These are phyloP conservation scores for Allacma fusca DNA, from an alignment of 2,888 invertebrate species.

Conservation along the genomic window DNA sequence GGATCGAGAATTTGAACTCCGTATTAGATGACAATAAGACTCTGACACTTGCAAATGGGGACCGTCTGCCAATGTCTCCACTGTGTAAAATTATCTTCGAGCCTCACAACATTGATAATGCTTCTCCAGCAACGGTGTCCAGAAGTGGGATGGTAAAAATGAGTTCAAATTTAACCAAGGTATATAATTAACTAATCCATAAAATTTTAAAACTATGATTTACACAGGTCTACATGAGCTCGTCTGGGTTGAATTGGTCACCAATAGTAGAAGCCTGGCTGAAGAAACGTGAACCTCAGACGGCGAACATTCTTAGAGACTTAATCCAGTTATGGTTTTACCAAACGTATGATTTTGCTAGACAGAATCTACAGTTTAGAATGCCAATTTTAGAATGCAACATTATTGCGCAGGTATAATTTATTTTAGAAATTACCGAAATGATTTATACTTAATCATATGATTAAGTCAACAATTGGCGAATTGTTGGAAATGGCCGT, in stretches of 20 bases:
- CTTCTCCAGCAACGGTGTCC: slow-evolving; percentile 96
- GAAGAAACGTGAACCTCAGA: slow-evolving; percentile 69
- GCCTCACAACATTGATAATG: slow-evolving; percentile 96
- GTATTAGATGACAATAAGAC: slow-evolving; percentile 97
- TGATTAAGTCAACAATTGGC: no score
- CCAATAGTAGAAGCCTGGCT: slow-evolving; percentile 89
- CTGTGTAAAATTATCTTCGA: slow-evolving; percentile 96
- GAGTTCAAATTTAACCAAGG: not conserved
- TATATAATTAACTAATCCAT: not conserved
- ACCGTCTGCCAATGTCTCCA: slow-evolving; percentile 91
- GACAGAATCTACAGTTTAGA: slow-evolving; percentile 81
- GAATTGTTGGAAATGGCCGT: no score
- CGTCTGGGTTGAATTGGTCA: slow-evolving; percentile 91
- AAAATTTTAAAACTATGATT: slow-evolving; percentile 23
- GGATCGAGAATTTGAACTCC: slow-evolving; percentile 98
- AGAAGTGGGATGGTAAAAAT: slow-evolving; percentile 79
- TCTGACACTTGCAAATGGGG: slow-evolving; percentile 92
- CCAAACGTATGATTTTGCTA: slow-evolving; percentile 79
- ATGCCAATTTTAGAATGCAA: slow-evolving; percentile 92
- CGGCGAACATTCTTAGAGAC: slow-evolving; percentile 73
- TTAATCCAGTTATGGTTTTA: slow-evolving; percentile 81
- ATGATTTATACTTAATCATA: no score
- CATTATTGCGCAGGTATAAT: slow-evolving; percentile 77
- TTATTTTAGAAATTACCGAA: no score
- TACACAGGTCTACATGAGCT: slow-evolving; percentile 87